These are phyloP conservation scores for Mechanitis messenoides DNA, from an alignment of 2,888 invertebrate genomes.

Conservation along the genomic window DNA sequence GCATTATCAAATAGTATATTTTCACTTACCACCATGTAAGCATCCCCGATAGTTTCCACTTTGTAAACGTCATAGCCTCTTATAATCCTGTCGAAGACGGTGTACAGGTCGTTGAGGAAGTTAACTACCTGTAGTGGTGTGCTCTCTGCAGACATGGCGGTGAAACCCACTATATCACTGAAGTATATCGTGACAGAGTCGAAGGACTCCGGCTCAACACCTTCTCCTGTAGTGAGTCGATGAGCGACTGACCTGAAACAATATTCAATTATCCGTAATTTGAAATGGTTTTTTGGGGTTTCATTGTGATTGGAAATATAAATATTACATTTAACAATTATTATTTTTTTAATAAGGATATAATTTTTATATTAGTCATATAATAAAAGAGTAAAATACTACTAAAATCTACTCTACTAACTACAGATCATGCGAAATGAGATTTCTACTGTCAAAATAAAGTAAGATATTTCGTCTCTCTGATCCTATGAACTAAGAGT, in stretches of 20 bases:
- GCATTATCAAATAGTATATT: slow-evolving; percentile 44
- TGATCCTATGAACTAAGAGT: background rate
- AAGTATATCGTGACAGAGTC: slow-evolving; percentile 97
- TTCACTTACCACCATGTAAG: slow-evolving; percentile 75
- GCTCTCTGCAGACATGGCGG: slow-evolving; percentile 95
- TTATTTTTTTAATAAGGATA: no score
- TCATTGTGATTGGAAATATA: no score
- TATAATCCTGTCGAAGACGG: slow-evolving; percentile 96
- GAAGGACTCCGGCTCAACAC: slow-evolving; percentile 94
- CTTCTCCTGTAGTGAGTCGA: slow-evolving; percentile 89
- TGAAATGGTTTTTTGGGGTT: background rate
- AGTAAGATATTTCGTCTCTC: background rate
- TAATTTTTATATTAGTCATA: background rate
- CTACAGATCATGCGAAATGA: slow-evolving; percentile 8
- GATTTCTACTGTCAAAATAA: background rate
- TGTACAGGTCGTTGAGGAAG: slow-evolving; percentile 98
- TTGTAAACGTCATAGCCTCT: slow-evolving; percentile 98
- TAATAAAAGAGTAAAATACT: background rate
- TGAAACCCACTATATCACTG: slow-evolving; percentile 98
- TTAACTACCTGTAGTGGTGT: slow-evolving; percentile 96
- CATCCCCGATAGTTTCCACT: slow-evolving; percentile 95
- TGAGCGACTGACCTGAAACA: slow-evolving; percentile 88
- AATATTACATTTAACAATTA: no score
- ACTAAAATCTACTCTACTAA: slow-evolving; percentile 7
- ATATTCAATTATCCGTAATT: slow-evolving; percentile 24